A percentile compares a stretch with the other conserved stretches of the same genome.
Evolutionary conservation across 2,797 vertebrate genomes (phyloP).

Genomic region (Catharus ustulatus): DNA sequence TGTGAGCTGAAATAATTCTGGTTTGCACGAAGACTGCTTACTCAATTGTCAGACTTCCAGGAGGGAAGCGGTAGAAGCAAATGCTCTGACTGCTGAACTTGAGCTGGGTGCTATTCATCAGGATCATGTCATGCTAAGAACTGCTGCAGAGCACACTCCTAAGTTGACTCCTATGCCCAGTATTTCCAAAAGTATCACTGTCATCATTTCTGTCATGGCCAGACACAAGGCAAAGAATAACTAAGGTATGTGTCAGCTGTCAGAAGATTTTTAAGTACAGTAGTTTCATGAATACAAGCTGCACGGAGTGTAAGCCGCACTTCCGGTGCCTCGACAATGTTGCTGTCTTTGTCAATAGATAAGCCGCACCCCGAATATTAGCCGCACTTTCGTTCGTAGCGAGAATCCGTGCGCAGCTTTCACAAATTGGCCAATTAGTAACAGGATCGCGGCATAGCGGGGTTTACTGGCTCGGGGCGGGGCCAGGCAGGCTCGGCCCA

Average conservation of each 20-base stretch:
- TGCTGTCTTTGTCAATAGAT: too few relatives aligned
- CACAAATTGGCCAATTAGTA: too few relatives aligned
- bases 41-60: slow-evolving; percentile 10
- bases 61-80: slow-evolving; percentile 16
- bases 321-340: too few relatives aligned
- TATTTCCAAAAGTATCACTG: neutral
- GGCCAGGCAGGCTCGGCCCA: too few relatives aligned
- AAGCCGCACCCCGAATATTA: too few relatives aligned
- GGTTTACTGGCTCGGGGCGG: too few relatives aligned
- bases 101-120: neutral
- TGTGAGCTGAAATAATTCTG: slow-evolving; percentile 11
- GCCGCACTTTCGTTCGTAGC: too few relatives aligned
- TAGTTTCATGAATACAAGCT: too few relatives aligned
- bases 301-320: too few relatives aligned
- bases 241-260: neutral
- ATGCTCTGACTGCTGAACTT: neutral
- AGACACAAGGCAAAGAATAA: neutral
- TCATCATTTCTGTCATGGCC: neutral
- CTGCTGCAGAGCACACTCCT: neutral
- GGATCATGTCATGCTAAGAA: neutral
- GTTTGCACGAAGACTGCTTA: slow-evolving; percentile 32
- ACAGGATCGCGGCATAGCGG: too few relatives aligned
- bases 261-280: neutral
- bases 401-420: too few relatives aligned
- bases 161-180: neutral